Conservation (phyloP, 2,888 invertebrate species). For the Eudemis profundana region DNA sequence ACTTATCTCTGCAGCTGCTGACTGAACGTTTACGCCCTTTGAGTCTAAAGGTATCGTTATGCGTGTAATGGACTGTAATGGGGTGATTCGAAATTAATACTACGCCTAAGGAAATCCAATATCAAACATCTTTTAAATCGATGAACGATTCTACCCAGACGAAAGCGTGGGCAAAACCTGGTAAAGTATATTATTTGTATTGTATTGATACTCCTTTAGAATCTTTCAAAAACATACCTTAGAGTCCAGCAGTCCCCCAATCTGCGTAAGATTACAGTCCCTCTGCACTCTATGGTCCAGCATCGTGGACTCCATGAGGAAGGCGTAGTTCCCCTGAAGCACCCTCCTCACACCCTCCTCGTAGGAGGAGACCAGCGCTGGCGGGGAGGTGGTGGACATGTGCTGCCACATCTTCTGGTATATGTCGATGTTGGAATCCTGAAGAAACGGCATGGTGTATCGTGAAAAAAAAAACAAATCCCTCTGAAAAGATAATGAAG, state of each 20-base stretch:
- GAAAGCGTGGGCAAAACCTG: no score
- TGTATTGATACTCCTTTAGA: no score
- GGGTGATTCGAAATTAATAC: no score
- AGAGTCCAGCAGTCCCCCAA: constrained; percentile 90
- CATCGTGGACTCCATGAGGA: constrained; percentile 99
- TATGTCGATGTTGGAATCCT: constrained; percentile 95
- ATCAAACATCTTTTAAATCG: no score
- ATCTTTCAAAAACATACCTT: constrained; percentile 60
- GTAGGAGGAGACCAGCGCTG: constrained; percentile 94
- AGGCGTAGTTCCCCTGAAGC: constrained; percentile 96
- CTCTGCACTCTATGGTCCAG: constrained; percentile 97
- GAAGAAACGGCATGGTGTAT: constrained; percentile 30
- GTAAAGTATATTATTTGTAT: no score
- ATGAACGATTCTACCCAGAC: no score
- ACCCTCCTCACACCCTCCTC: constrained; percentile 96
- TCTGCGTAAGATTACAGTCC: constrained; percentile 98
- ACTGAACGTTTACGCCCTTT: no score
- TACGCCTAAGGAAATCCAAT: no score
- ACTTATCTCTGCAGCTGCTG: no score
- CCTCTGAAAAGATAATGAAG: no score
- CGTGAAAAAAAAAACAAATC: neutral
- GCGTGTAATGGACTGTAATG: no score
- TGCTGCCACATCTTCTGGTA: constrained; percentile 98
- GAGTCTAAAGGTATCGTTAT: no score
- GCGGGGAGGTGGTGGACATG: constrained; percentile 91